Percentiles rank a stretch among this genome's conserved stretches.
These are phyloP conservation scores for Phenganax subtilis DNA, from an alignment of 92 coral and sea anemone genomes.

Conservation along the genomic window DNA sequence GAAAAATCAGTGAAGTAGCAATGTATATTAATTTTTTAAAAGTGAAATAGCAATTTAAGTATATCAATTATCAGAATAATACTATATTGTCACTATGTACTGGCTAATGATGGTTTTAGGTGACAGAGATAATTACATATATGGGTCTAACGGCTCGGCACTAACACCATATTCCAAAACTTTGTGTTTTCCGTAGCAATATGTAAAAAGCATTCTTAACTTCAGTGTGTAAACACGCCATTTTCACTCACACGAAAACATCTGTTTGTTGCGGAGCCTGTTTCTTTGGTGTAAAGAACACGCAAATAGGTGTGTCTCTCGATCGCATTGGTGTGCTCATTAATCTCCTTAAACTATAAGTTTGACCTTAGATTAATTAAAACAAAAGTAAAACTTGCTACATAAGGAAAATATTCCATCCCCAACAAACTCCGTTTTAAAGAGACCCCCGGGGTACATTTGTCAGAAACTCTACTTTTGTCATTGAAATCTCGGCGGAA, in stretches of 20 bases:
- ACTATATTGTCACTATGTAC: too few species aligned
- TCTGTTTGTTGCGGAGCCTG: neutral
- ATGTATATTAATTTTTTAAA: neutral
- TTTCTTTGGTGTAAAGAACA: neutral
- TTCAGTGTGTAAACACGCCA: neutral
- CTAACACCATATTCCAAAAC: neutral
- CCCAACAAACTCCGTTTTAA: constrained; percentile 6
- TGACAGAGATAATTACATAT: too few species aligned
- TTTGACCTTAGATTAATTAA: neutral
- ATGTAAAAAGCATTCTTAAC: neutral
- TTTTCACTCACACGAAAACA: neutral
- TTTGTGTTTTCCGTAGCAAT: neutral
- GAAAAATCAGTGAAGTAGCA: neutral
- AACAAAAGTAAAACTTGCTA: neutral
- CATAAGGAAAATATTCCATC: neutral
- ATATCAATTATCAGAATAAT: neutral
- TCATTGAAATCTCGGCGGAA: neutral
- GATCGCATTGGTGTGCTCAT: neutral
- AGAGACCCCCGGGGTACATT: neutral
- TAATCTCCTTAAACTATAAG: neutral
- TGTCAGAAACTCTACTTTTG: constrained; percentile 4
- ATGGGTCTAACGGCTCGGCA: too few species aligned
- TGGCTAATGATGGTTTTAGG: too few species aligned
- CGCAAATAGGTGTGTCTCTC: neutral
- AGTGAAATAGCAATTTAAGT: neutral